Evolutionary conservation across 1,140 invertebrate species (phyloP).

Genomic region (Calycopis cecrops): DNA sequence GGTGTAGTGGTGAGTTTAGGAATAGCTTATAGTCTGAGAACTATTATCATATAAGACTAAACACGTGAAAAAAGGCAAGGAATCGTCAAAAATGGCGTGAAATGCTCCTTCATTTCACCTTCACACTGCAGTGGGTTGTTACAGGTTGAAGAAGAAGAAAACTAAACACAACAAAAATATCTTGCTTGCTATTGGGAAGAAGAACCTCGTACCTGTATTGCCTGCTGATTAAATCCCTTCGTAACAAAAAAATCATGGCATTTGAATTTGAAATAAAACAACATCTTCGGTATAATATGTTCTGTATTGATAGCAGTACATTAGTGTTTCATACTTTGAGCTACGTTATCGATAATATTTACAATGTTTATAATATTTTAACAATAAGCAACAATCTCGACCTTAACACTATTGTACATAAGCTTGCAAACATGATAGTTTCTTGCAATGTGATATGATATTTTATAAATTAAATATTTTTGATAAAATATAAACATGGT

Average conservation of each 20-base stretch:
- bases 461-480: background rate
- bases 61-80: background rate
- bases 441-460: too few relatives aligned
- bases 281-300: slow-evolving; percentile 6
- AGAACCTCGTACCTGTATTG: too few relatives aligned
- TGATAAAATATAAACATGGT: background rate
- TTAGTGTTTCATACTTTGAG: slow-evolving; percentile 55
- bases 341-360: slow-evolving; percentile 59
- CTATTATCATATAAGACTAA: too few relatives aligned
- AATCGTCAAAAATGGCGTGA: too few relatives aligned
- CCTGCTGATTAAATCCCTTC: too few relatives aligned
- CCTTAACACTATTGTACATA: slow-evolving; percentile 23
- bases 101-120: too few relatives aligned
- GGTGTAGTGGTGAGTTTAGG: too few relatives aligned
- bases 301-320: slow-evolving; percentile 37
- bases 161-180: too few relatives aligned
- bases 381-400: slow-evolving; percentile 66
- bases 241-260: too few relatives aligned
- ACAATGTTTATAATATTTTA: slow-evolving; percentile 50
- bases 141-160: too few relatives aligned
- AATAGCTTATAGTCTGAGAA: too few relatives aligned
- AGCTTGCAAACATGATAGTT: slow-evolving; percentile 19
- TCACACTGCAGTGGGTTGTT: too few relatives aligned
- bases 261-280: slow-evolving; percentile 23
- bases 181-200: background rate